Base-by-base conservation (phyloP, 2,113 vertebrate species). In the Aphyosemion australe region DNA sequence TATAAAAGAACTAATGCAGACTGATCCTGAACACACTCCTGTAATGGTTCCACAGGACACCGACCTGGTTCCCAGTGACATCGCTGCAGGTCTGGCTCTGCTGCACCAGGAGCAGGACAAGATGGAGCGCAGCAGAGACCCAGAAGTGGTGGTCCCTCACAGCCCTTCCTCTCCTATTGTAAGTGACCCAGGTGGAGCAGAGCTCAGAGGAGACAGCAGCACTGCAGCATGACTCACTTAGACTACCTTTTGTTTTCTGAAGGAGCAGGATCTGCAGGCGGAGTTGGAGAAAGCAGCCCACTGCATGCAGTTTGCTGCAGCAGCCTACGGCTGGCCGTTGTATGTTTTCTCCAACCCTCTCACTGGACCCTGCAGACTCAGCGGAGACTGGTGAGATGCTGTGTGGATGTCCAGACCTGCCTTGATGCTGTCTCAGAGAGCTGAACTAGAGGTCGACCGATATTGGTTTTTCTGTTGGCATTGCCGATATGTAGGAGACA, bases 31-130 rank as follows among this genome's bases (percentile, higher is more conserved):
- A 20, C 46, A 11, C 45, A 16, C 5, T 11, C 13, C 0, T 18
- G 15, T 34, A 3, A 5, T 55, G 39, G 6, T 76, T 13, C 64
- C 80, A 1, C 90, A 99, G 97, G 97, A 99, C 88, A 99, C 96
- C 3, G 97, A 99, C 56, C 89, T 99, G 76, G 97, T 98, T 51
- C 91, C 97, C 42, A 98, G 97, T 39, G 97, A 99, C 76, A 96
- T 99, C 1, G 97, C 96, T 0, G 97, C 95, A 0, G 97, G 97
- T 14, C 90, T 99, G 73, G 93, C 93, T 61, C 93, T 99, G 41
- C 95, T 99, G 56, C 96, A 96, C 65, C 97, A 98, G 87, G 95
- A 99, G 52, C 97, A 99, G 69, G 96, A 98, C 64, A 96, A 91
- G 64, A 88, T 94, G 82, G 91, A 92, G 69, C 92, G 20, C 12